Evolutionary conservation across 1,140 invertebrate species (phyloP).

Genomic region (Drosophila persimilis): DNA sequence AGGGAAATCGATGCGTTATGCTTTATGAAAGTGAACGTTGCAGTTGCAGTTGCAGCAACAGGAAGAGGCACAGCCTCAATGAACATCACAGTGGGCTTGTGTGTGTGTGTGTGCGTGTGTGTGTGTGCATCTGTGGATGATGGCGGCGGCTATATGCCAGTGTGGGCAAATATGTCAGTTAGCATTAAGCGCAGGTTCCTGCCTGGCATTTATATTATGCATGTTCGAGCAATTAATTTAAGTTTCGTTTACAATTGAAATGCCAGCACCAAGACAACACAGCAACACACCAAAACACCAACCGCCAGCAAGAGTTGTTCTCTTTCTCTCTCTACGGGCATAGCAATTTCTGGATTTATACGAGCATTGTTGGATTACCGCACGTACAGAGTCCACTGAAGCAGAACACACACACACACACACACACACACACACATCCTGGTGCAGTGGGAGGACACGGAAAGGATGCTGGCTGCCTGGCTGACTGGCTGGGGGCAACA

Average conservation of each 20-base stretch:
- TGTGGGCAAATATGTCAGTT: conserved; percentile 77
- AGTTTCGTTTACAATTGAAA: conserved; percentile 78
- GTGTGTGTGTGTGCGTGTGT: conserved; percentile 6
- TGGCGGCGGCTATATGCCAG: conserved; percentile 6
- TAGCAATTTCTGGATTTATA: conserved; percentile 71
- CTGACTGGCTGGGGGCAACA: conserved; percentile 34
- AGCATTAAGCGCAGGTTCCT: conserved; percentile 65
- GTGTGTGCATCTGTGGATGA: not conserved
- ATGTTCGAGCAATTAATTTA: conserved; percentile 80
- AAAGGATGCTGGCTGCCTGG: not conserved
- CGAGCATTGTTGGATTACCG: conserved; percentile 66
- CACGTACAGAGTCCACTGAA: conserved; percentile 65
- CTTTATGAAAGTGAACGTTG: conserved; percentile 50
- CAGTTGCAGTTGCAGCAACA: conserved; percentile 12
- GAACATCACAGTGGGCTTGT: not conserved
- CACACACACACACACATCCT: conserved; percentile 41
- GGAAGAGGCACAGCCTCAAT: conserved; percentile 6
- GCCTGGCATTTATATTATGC: conserved; percentile 68
- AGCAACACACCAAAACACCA: not conserved
- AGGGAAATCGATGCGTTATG: conserved; percentile 69
- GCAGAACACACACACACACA: conserved; percentile 54
- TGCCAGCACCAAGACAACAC: conserved; percentile 33
- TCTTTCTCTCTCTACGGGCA: conserved; percentile 1
- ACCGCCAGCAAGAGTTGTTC: conserved; percentile 3
- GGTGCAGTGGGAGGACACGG: conserved; percentile 26